Base-by-base conservation (phyloP, 2,797 vertebrate genomes). In the Podargus strigoides region DNA sequence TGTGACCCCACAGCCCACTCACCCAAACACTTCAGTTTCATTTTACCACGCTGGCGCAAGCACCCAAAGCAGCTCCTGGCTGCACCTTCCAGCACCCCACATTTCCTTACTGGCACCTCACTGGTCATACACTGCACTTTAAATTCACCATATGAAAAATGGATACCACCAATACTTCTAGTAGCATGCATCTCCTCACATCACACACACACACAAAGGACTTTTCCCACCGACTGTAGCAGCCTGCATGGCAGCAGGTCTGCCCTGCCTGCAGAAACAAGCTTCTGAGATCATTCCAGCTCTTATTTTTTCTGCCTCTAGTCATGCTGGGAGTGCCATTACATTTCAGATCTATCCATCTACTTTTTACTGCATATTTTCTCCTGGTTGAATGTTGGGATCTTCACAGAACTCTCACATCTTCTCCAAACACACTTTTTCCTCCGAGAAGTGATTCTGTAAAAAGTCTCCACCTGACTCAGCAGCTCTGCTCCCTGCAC, bases 181-280 rank as follows among this genome's bases (percentile, higher is more conserved):
- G 75, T 7, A 34, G 32, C 2, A 0, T 4, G 17, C 47, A 21
- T 20, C 27, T 56, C 52, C 49, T 56, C 16, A 0, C 42, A 26
- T 27, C 49, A 12, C 30, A 19, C 15, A 12, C 30, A 19, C 15
- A 53, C 34, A 27, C 27, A 53, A 23, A 28, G 12, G 60, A 36
- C 26, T 80, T 68, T 58, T 78, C 34, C 36, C 23, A 7, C 17
- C 4, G 16, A 72, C 3, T 8, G 16, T 1, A 49, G 50, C 24
- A 3, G 7, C 52, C 41, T 21, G 32, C 2, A 32, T 2, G 12
- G 49, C 5, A 37, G 34, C 60, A 63, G 26, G 12, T 53, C 41
- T n/a, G 56, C 27, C 41, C 67, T 10, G 26, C 0, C 1, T 6
- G 39, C 30, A 41, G n/a, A 53, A 74, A 69, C 36, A 55, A n/a